Conservation (phyloP, 2,113 vertebrate genomes). For the Phaethornis superciliosus region DNA sequence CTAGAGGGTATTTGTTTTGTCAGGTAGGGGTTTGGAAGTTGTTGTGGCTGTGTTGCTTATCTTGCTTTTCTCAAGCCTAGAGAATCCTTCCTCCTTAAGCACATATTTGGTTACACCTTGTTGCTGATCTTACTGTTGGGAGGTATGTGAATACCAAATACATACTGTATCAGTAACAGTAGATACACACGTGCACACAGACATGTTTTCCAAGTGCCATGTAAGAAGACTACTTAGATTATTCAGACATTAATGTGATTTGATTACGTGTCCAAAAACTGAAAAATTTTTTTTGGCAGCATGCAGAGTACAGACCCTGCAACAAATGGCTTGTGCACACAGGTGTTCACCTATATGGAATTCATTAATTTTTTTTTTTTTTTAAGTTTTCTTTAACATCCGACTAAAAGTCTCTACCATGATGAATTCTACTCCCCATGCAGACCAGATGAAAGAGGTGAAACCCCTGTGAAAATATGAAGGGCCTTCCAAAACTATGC, state of each 20-base stretch:
- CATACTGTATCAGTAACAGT: neutral
- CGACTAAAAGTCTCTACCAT: neutral
- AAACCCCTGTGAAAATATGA: neutral
- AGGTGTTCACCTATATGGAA: neutral
- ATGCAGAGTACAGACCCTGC: neutral
- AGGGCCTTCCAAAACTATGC: neutral
- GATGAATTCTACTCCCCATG: neutral
- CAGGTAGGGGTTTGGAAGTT: neutral
- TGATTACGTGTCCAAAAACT: neutral
- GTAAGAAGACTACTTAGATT: neutral
- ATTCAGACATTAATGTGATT: neutral
- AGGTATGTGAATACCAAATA: neutral
- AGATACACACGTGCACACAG: neutral
- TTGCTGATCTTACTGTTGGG: neutral
- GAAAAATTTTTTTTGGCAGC: neutral
- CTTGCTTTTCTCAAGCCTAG: neutral
- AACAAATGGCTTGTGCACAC: neutral
- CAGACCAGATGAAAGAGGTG: neutral
- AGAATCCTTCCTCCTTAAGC: neutral
- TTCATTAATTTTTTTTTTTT: neutral
- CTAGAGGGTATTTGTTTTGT: neutral
- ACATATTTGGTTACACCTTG: neutral
- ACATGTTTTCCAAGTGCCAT: neutral
- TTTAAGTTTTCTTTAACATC: neutral
- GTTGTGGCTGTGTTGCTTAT: neutral